phyloP scores from a whole-genome alignment of 2,888 invertebrate genomes.

The Tholera decimalis region DNA sequence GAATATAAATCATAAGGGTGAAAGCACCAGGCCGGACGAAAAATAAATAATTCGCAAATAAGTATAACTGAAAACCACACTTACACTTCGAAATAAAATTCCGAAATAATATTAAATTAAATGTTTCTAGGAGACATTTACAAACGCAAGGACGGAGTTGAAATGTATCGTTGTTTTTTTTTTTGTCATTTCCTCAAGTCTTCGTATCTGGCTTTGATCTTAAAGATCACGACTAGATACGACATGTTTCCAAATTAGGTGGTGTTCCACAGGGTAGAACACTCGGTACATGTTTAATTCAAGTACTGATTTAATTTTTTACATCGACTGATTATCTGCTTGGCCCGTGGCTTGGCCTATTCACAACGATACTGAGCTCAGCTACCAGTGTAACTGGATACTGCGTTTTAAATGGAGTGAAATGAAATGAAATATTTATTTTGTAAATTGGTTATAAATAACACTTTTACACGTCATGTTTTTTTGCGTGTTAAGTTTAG shows the following conservation, averaged over 20 bases:
- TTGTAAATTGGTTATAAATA: no score
- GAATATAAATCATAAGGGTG: slow-evolving; percentile 35
- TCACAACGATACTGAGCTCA: no score
- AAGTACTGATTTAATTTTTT: neutral
- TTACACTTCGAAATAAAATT: neutral
- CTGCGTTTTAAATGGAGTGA: no score
- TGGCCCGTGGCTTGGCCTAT: no score
- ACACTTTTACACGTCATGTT: no score
- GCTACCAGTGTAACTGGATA: no score
- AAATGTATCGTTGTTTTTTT: neutral
- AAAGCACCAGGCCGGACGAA: slow-evolving; percentile 18
- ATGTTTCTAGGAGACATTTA: neutral
- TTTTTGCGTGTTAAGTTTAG: no score
- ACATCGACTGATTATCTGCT: no score
- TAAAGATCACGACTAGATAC: neutral
- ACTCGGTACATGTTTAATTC: neutral
- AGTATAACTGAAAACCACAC: neutral
- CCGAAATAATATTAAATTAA: neutral
- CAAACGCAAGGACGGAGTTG: no score
- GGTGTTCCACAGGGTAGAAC: neutral
- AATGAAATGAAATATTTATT: no score
- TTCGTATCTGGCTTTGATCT: no score
- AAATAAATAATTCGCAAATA: slow-evolving; percentile 26
- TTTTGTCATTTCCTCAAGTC: neutral
- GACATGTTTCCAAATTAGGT: neutral